Base-by-base conservation (phyloP, 2,888 invertebrate species). In the Clusia tigrina region DNA sequence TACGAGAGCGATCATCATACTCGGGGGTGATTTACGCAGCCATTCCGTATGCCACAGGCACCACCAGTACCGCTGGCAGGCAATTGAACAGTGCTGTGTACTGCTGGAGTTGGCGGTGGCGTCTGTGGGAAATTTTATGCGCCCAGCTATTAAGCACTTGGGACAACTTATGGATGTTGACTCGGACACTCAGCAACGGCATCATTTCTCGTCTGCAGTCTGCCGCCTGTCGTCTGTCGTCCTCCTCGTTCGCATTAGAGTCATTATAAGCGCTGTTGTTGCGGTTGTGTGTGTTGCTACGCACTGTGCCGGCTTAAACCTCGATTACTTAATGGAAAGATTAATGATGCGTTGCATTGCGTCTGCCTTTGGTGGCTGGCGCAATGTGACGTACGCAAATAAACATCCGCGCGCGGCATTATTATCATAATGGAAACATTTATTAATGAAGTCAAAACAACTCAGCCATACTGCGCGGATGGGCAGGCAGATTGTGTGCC, bases 321-420 rank as follows among this genome's bases (percentile, higher is more conserved):
- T 18, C 48, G 54, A 23, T 58, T 54, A 59, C 59, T 63, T 59
- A 56, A 55, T 63, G 52, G 42, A 9, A 59, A 59, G 59, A 38
- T 63, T 63, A 63, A 63, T 63, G 59, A 63, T 59, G 56, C 59
- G 26, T 53, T 23, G 54, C 56, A 23, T 10, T 53, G 52, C 52
- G 52, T 53, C 52, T 55, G 52, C 3, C 15, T 37, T 54, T 22
- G 18, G 12, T 25, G 24, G 15, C 32, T n/a, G n/a, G 42, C 42
- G 42, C 42, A 10, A n/a, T n/a, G n/a, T n/a, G n/a, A n/a, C n/a
- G n/a, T n/a, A 42, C 10, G 10, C 42, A 42, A 42, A 42, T 42
- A 42, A 42, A 42, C n/a, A 42, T 42, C n/a, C 42, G 42, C 42
- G 42, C 42, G 48, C 42, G 9, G 42, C 18, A 26, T 54, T 25